These are phyloP conservation scores for Polyommatus iphigenia DNA, from an alignment of 2,888 invertebrate genomes.

Conservation along the genomic window DNA sequence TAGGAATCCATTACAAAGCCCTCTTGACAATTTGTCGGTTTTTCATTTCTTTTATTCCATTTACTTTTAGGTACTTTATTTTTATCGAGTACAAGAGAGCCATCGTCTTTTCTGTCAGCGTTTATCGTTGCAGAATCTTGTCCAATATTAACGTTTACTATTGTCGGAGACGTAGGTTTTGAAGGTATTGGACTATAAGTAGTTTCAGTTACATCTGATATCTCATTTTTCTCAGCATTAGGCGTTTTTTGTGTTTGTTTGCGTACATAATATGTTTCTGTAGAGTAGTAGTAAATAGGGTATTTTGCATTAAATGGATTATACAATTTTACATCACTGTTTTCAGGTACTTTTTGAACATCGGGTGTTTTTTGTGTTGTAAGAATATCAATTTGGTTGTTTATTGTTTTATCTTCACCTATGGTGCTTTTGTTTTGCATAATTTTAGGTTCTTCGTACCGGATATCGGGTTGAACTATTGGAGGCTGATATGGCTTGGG, in stretches of 20 bases:
- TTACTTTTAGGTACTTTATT: constrained; percentile 56
- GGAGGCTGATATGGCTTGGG: constrained; percentile 33
- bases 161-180: constrained; percentile 46
- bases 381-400: constrained; percentile 23
- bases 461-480: constrained; percentile 15
- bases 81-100: constrained; percentile 55
- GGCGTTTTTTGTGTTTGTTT: constrained; percentile 13
- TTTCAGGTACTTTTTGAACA: not conserved
- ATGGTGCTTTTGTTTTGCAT: constrained; percentile 29
- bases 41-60: constrained; percentile 56
- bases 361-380: not conserved
- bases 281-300: not conserved
- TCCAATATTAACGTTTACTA: constrained; percentile 51
- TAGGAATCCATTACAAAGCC: constrained; percentile 78
- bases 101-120: constrained; percentile 53
- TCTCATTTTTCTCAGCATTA: constrained; percentile 37
- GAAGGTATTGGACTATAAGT: constrained; percentile 49
- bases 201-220: constrained; percentile 42
- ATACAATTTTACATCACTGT: not conserved
- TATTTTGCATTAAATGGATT: constrained; percentile 13
- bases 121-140: constrained; percentile 51
- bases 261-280: constrained; percentile 2
- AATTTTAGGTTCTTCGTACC: constrained; percentile 32
- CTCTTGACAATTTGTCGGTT: constrained; percentile 59
- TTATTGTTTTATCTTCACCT: constrained; percentile 8